A percentile compares a stretch with the other conserved stretches of the same genome.
These are phyloP conservation scores for Chrysocyon brachyurus DNA, from an alignment of 2,797 vertebrate genomes.

Conservation along the genomic window DNA sequence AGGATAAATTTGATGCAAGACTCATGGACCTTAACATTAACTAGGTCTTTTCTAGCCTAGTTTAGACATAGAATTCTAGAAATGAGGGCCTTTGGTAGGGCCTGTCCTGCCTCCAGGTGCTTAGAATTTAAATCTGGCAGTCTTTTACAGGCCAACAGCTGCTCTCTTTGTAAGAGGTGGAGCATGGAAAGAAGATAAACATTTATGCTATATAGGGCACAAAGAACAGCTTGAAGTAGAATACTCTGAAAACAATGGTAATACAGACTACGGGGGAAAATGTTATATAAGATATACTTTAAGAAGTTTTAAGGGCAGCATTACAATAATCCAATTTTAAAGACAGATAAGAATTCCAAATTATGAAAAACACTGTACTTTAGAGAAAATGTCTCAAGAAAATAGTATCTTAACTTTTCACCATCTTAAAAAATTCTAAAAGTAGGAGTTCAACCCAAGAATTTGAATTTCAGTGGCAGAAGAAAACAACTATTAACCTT, in stretches of 20 bases:
- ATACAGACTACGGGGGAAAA: neutral
- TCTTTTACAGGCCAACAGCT: slow-evolving; percentile 60
- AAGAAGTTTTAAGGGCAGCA: slow-evolving; percentile 64
- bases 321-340: slow-evolving; percentile 72
- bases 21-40: neutral
- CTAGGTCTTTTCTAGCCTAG: neutral
- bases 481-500: neutral
- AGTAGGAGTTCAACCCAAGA: neutral
- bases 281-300: slow-evolving; percentile 7
- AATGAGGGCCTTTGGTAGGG: neutral
- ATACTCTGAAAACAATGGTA: slow-evolving; percentile 49
- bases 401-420: slow-evolving; percentile 37
- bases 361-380: neutral
- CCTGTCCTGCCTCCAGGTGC: neutral
- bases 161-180: slow-evolving; percentile 47
- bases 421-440: slow-evolving; percentile 10
- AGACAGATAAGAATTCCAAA: neutral
- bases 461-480: neutral
- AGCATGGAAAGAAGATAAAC: slow-evolving; percentile 43
- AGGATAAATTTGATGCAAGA: neutral
- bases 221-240: slow-evolving; percentile 61
- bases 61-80: neutral
- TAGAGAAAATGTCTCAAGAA: slow-evolving; percentile 5
- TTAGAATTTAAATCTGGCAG: slow-evolving; percentile 37
- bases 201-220: slow-evolving; percentile 41